These are phyloP conservation scores for Anabas testudineus DNA, from an alignment of 2,797 vertebrate genomes.

Conservation along the genomic window DNA sequence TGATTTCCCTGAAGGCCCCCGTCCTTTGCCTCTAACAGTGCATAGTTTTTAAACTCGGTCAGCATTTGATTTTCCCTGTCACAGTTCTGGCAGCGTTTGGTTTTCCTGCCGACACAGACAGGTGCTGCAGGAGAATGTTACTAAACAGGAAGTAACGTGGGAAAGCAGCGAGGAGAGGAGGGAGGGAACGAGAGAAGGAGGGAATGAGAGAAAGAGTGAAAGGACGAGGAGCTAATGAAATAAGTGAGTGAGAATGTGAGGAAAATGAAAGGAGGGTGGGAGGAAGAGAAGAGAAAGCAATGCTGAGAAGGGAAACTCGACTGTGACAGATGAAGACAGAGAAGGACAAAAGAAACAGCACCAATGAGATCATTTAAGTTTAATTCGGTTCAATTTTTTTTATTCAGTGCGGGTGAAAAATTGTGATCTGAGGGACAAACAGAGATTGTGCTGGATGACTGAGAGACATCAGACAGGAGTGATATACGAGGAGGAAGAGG, in stretches of 20 bases:
- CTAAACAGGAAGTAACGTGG: constrained; percentile 76
- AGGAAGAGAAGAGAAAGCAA: neutral
- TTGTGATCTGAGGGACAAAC: constrained; percentile 27
- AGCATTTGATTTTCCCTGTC: constrained; percentile 53
- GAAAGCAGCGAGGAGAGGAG: no score
- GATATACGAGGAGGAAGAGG: neutral
- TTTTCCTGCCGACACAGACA: constrained; percentile 74
- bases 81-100: constrained; percentile 67
- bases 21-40: neutral
- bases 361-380: neutral
- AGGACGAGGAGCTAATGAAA: constrained; percentile 48
- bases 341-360: constrained; percentile 7
- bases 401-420: neutral
- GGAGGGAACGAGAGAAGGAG: constrained; percentile 26
- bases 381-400: no score
- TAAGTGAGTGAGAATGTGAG: constrained; percentile 43
- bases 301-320: constrained; percentile 4
- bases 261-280: constrained; percentile 2
- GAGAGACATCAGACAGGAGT: constrained; percentile 1
- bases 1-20: constrained; percentile 32
- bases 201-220: neutral
- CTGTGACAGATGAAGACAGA: constrained; percentile 4
- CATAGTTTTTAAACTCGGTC: constrained; percentile 27
- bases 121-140: constrained; percentile 76
- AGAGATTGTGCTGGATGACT: constrained; percentile 15